Percentiles rank a stretch among this genome's conserved stretches.
Conservation (phyloP, 2,888 invertebrate species). For the Eilema depressum region DNA sequence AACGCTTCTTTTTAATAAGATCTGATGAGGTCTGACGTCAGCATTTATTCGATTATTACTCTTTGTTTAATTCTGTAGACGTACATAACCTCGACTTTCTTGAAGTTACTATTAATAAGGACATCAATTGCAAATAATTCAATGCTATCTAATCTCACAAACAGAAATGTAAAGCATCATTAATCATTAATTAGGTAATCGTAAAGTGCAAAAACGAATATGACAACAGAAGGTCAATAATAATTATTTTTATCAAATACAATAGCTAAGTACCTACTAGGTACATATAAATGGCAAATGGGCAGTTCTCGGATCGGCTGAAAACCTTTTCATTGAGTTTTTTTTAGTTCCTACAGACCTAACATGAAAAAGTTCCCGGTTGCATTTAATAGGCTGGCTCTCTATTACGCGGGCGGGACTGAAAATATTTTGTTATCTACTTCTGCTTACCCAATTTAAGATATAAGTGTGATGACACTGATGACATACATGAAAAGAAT, state of each 20-base stretch:
- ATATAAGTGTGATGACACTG: too few relatives aligned
- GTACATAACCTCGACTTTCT: neutral
- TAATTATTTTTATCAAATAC: neutral
- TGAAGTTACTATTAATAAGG: neutral
- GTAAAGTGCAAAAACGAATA: neutral
- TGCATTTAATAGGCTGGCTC: too few relatives aligned
- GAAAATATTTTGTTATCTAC: too few relatives aligned
- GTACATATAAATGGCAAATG: too few relatives aligned
- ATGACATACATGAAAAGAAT: too few relatives aligned
- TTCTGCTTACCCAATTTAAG: too few relatives aligned
- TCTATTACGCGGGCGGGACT: too few relatives aligned
- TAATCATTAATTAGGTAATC: neutral
- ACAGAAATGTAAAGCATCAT: neutral
- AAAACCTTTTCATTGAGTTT: neutral
- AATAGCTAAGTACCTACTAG: neutral
- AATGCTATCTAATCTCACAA: slow-evolving; percentile 2
- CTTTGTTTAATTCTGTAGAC: neutral
- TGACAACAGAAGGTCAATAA: neutral
- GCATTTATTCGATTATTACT: neutral
- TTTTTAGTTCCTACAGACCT: neutral
- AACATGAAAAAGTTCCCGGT: too few relatives aligned
- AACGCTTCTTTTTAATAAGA: neutral
- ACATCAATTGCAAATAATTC: neutral
- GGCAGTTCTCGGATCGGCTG: neutral
- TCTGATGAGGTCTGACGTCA: neutral